Conservation (phyloP, 1,140 invertebrate genomes). For the Hylaeus volcanicus region DNA sequence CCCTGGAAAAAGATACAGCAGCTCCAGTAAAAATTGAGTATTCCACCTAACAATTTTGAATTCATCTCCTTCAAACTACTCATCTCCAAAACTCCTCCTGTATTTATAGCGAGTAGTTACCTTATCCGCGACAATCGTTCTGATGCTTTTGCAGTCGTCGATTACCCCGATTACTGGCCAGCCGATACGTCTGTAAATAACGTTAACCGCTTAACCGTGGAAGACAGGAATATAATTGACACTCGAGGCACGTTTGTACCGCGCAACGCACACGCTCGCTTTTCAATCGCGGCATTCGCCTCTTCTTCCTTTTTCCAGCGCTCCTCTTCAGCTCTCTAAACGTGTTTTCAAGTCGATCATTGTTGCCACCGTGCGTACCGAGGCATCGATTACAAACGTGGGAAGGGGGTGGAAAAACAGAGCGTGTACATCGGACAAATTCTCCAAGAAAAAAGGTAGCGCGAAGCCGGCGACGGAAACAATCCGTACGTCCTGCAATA, state of each 20-base stretch:
- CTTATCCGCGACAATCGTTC: not conserved
- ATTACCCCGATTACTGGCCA: slow-evolving; percentile 3
- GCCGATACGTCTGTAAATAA: not conserved
- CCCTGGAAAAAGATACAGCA: too few species aligned
- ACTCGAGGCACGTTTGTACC: not conserved
- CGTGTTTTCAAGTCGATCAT: slow-evolving; percentile 12
- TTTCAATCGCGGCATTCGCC: not conserved
- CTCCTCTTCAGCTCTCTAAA: not conserved
- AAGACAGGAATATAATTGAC: slow-evolving; percentile 5
- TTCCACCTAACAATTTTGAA: too few species aligned
- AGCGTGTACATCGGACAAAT: not conserved
- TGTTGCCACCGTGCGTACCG: slow-evolving; percentile 9
- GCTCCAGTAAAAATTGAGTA: too few species aligned
- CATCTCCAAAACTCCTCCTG: too few species aligned
- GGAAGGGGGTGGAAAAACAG: not conserved
- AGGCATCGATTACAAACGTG: slow-evolving; percentile 25
- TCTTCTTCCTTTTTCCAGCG: too few species aligned
- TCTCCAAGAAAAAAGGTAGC: slow-evolving; percentile 19
- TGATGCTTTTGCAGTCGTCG: not conserved
- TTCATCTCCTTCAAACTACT: too few species aligned
- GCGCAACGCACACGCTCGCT: not conserved
- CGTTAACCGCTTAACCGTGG: too few species aligned
- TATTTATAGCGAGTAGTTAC: too few species aligned
- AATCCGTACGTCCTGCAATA: slow-evolving; percentile 40
- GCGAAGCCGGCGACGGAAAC: slow-evolving; percentile 46